These are phyloP conservation scores for Kryptolebias marmoratus DNA, from an alignment of 2,113 vertebrate genomes.

Conservation along the genomic window DNA sequence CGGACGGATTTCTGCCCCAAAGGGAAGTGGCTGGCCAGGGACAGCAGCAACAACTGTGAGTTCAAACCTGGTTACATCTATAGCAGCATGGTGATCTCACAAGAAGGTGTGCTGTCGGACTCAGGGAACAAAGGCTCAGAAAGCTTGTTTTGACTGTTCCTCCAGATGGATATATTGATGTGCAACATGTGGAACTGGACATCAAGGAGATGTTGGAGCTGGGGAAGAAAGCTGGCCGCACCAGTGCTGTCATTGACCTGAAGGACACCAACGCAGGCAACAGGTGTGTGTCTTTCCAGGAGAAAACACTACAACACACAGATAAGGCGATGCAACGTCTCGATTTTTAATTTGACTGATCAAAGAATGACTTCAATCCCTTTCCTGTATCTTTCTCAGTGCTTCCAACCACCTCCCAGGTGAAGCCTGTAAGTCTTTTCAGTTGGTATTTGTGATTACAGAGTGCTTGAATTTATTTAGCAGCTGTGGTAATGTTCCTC, in stretches of 20 bases:
- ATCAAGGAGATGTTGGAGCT: constrained; percentile 73
- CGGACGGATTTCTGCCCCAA: constrained; percentile 70
- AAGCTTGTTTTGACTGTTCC: neutral
- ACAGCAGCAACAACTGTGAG: constrained; percentile 82
- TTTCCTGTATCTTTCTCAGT: constrained; percentile 44
- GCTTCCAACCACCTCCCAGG: constrained; percentile 56
- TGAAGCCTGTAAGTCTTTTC: constrained; percentile 78
- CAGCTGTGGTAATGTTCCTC: constrained; percentile 9
- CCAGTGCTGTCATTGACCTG: constrained; percentile 8
- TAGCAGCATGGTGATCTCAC: neutral
- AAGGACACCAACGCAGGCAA: constrained; percentile 33
- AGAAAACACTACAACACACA: fast-evolving
- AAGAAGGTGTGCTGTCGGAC: neutral
- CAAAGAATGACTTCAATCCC: neutral
- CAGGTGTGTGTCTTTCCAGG: constrained; percentile 44
- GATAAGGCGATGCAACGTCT: neutral
- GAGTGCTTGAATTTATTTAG: neutral
- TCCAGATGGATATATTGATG: constrained; percentile 76
- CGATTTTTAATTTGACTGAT: neutral
- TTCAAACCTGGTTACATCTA: neutral
- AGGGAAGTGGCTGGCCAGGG: constrained; percentile 78
- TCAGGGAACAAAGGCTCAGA: too few relatives aligned
- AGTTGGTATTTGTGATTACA: too few relatives aligned
- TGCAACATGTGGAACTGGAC: constrained; percentile 71
- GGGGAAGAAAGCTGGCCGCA: constrained; percentile 51